Percentiles rank a stretch among this genome's conserved stretches.
Conservation (phyloP, 2,113 vertebrate genomes). For the Lethenteron reissneri region DNA sequence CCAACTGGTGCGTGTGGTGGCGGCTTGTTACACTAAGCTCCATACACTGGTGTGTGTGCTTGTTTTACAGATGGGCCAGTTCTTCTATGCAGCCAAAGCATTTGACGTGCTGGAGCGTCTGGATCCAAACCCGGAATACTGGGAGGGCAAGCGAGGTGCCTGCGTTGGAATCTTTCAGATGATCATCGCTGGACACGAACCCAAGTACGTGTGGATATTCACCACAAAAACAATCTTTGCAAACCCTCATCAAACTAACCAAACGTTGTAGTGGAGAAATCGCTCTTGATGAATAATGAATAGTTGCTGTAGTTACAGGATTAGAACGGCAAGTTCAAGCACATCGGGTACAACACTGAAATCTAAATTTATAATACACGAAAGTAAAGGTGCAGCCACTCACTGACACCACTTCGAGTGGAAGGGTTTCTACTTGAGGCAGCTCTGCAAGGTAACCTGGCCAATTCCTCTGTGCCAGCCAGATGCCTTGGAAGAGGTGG, state of each 20-base stretch:
- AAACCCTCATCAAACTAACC: background rate
- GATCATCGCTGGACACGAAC: conserved; percentile 66
- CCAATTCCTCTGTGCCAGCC: too few relatives aligned
- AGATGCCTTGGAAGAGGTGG: too few relatives aligned
- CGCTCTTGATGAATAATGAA: background rate
- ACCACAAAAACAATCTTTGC: background rate
- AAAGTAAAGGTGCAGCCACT: background rate
- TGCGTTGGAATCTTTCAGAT: conserved; percentile 92
- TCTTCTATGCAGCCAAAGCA: conserved; percentile 79
- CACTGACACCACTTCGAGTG: background rate
- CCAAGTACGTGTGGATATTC: conserved; percentile 35
- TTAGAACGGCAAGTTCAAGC: background rate
- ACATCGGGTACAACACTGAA: background rate
- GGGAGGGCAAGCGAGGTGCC: conserved; percentile 86
- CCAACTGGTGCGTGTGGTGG: too few relatives aligned
- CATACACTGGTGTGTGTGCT: conserved; percentile 11
- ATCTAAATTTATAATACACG: background rate
- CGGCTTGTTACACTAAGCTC: too few relatives aligned
- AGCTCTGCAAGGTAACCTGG: too few relatives aligned
- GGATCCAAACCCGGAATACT: conserved; percentile 65
- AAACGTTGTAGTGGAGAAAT: background rate
- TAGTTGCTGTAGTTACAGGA: background rate
- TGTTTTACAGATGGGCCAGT: conserved; percentile 66
- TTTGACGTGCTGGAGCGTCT: conserved; percentile 75
- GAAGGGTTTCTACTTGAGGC: too few relatives aligned